phyloP scores from a whole-genome alignment of 2,888 invertebrate genomes.

The Synergus itoensis region DNA sequence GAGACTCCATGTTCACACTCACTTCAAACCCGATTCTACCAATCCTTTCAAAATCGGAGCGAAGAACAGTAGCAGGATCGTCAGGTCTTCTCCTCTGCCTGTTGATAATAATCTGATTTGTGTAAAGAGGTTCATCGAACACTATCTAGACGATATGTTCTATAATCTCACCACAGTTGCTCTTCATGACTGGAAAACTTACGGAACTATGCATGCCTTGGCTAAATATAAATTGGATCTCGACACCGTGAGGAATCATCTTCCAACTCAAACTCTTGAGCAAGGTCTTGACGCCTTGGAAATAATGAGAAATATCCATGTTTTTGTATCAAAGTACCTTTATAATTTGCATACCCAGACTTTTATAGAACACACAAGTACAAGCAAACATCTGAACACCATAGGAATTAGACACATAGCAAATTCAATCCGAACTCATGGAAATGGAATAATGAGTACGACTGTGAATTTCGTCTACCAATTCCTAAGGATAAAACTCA shows the following conservation, averaged over 20 bases:
- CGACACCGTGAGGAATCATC: conserved; percentile 91
- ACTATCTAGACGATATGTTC: conserved; percentile 95
- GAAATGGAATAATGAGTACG: conserved; percentile 97
- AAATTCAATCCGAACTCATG: conserved; percentile 97
- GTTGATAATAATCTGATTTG: conserved; percentile 64
- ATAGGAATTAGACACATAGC: conserved; percentile 97
- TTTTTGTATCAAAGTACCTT: conserved; percentile 94
- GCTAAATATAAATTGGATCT: conserved; percentile 91
- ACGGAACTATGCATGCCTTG: conserved; percentile 97
- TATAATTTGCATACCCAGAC: conserved; percentile 98
- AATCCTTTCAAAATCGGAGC: conserved; percentile 85
- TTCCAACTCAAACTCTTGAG: conserved; percentile 97
- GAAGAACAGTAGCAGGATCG: conserved; percentile 82
- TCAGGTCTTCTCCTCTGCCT: conserved; percentile 64
- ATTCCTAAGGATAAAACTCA: conserved; percentile 95
- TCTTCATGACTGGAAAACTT: conserved; percentile 98
- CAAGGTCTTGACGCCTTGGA: conserved; percentile 98
- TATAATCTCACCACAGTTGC: conserved; percentile 99
- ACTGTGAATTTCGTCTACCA: conserved; percentile 96
- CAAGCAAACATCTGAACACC: conserved; percentile 96
- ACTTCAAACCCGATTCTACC: conserved; percentile 87
- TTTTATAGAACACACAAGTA: conserved; percentile 94
- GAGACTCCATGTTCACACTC: conserved; percentile 94
- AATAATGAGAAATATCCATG: conserved; percentile 97
- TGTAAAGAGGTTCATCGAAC: conserved; percentile 83